Conservation (phyloP, 2,888 invertebrate species). For the Cyaniris semiargus region DNA sequence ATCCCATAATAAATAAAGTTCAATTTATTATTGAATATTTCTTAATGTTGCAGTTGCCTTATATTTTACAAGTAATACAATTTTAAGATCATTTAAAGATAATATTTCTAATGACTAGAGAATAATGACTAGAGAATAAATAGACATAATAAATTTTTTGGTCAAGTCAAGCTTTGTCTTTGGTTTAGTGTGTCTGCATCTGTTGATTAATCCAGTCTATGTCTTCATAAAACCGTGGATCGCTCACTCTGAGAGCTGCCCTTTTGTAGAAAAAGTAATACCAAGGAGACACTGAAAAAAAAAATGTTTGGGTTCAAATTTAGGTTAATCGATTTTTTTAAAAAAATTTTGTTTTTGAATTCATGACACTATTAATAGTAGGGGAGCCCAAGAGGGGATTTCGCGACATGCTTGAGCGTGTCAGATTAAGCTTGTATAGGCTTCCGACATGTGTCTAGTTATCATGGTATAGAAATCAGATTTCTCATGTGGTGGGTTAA, state of each 20-base stretch:
- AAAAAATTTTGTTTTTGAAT: not conserved
- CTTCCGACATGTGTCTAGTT: too few species aligned
- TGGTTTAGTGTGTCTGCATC: constrained; percentile 57
- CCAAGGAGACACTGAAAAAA: constrained; percentile 85
- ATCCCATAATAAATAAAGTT: too few species aligned
- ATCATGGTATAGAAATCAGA: too few species aligned
- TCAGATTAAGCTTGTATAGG: too few species aligned
- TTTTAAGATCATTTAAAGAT: not conserved
- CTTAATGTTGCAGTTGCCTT: not conserved
- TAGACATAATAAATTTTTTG: not conserved
- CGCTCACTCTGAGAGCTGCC: constrained; percentile 90
- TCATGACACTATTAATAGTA: too few species aligned
- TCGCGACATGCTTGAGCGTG: too few species aligned
- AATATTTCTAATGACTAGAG: too few species aligned
- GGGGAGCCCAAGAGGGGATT: too few species aligned
- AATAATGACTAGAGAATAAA: too few species aligned
- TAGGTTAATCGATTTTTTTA: not conserved
- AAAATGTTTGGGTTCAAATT: not conserved
- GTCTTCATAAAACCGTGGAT: constrained; percentile 94
- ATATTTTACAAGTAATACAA: not conserved
- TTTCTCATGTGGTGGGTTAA: too few species aligned
- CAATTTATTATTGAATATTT: not conserved
- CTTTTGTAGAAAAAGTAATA: constrained; percentile 96
- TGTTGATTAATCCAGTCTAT: constrained; percentile 88
- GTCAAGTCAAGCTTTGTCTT: not conserved